Evolutionary conservation across 2,797 vertebrate genomes (phyloP), one percentile per base, ranked within the genome.

Genomic region (Sebastes umbrosus): DNA sequence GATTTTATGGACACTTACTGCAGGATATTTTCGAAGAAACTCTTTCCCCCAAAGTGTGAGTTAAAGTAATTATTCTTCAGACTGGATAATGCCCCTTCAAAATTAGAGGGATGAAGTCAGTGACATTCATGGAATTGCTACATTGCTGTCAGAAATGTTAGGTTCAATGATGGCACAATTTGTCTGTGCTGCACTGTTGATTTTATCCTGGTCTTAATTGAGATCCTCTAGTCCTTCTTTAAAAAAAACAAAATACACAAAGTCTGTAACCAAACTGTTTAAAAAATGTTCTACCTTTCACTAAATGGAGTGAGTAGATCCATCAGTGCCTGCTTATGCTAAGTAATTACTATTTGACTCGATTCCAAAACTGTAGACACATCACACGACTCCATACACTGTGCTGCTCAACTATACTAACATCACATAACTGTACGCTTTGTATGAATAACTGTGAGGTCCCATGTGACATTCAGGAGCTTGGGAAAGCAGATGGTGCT

Each of bases 401-500:
- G 29, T 43, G 64, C n/a, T 69, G 54, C 68, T 83, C 46, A 81
- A 59, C 76, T 84, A 46, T 50, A 63, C 69, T 65, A 76, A 77
- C 39, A 77, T 85, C 32, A 78, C 43, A 82, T 77, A 71, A 74
- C 81, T 60, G 60, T 77, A 81, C 5, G 60, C 73, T 68, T 74
- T 82, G 59, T 58, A 66, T 58, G 46, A 79, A 84, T 79, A 81
- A 74, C 67, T 69, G n/a, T 52, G 46, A 60, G 58, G 59, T 84
- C 81, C 81, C 62, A 68, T 54, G 79, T 77, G 79, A 59, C 3
- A 5, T 75, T 64, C 57, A 73, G 59, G 64, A 36, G 22, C 55
- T 81, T n/a, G 3, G 52, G 63, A 85, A 80, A 83, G 75, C 84
- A 84, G 73, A 77, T 82, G 78, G 79, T 57, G 67, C 77, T 84